phyloP scores from a whole-genome alignment of 2,888 invertebrate species.

The Archaeoteleia sp. region DNA sequence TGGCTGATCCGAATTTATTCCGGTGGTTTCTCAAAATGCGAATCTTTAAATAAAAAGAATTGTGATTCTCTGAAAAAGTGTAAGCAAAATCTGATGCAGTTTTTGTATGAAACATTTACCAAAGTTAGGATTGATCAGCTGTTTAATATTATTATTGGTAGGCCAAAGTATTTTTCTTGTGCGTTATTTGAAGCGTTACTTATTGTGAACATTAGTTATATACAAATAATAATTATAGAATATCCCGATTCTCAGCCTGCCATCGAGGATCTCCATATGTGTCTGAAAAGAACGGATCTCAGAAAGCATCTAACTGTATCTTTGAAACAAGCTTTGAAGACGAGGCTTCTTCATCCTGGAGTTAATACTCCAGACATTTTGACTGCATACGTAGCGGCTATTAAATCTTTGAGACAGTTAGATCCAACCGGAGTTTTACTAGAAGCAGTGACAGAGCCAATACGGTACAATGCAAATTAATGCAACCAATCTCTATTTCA shows the following conservation, averaged over 20 bases:
- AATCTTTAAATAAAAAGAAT: conserved; percentile 77
- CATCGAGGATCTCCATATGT: conserved; percentile 89
- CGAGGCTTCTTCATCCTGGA: conserved; percentile 92
- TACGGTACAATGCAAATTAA: no score
- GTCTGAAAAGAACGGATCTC: conserved; percentile 90
- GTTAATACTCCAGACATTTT: conserved; percentile 97
- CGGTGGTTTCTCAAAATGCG: conserved; percentile 79
- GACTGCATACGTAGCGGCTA: conserved; percentile 96
- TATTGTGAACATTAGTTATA: no score
- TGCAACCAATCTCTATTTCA: no score
- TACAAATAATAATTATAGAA: conserved; percentile 77
- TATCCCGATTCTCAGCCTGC: conserved; percentile 97
- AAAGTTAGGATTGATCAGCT: conserved; percentile 92
- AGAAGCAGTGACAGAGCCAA: conserved; percentile 95
- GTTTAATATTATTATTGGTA: conserved; percentile 94
- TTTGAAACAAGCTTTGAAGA: conserved; percentile 88
- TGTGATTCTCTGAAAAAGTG: conserved; percentile 80
- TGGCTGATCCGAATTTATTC: conserved; percentile 92
- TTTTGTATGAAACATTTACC: conserved; percentile 92
- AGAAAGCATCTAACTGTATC: conserved; percentile 85
- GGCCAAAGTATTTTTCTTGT: no score
- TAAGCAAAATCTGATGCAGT: conserved; percentile 86
- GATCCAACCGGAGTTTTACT: conserved; percentile 96
- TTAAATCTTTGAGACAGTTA: conserved; percentile 91
- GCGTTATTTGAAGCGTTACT: no score